Evolutionary conservation across 2,888 invertebrate species (phyloP).

Genomic region (Ptycholaimellus sp.): DNA sequence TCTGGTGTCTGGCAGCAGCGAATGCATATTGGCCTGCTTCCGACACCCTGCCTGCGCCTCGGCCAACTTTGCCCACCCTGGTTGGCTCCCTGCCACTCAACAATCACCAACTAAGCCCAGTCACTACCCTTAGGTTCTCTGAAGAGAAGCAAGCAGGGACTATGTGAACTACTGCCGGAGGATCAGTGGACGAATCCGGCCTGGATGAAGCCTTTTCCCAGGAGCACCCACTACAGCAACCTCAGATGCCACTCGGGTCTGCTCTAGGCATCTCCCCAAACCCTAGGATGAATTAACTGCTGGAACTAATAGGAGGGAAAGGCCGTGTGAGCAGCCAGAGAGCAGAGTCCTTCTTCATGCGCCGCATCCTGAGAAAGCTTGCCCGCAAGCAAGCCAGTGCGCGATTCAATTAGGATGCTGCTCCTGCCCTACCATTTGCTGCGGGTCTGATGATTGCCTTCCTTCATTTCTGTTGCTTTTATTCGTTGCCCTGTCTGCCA

Average conservation of each 20-base stretch:
- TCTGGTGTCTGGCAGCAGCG: slow-evolving; percentile 13
- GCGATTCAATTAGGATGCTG: no score
- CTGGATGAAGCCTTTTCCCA: slow-evolving; percentile 21
- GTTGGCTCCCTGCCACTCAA: no score
- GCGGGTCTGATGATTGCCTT: no score
- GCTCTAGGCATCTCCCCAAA: no score
- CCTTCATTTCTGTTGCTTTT: no score
- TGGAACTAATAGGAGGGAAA: background rate
- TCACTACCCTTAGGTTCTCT: no score
- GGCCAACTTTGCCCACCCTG: slow-evolving; percentile 21
- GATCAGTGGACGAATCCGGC: slow-evolving; percentile 22
- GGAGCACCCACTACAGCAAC: slow-evolving; percentile 22
- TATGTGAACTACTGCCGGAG: slow-evolving; percentile 21
- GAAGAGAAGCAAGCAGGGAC: slow-evolving; percentile 9
- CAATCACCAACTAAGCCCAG: no score
- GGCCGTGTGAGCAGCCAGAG: background rate
- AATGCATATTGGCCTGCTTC: slow-evolving; percentile 17
- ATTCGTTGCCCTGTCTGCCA: no score
- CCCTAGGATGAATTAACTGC: no score
- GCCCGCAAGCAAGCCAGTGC: no score
- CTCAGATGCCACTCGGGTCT: slow-evolving; percentile 19
- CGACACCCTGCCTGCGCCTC: slow-evolving; percentile 18
- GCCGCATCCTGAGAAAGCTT: no score
- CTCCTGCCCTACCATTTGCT: no score
- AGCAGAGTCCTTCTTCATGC: background rate